Base-by-base conservation (phyloP, 2,888 invertebrate genomes). In the Metalampra italica region DNA sequence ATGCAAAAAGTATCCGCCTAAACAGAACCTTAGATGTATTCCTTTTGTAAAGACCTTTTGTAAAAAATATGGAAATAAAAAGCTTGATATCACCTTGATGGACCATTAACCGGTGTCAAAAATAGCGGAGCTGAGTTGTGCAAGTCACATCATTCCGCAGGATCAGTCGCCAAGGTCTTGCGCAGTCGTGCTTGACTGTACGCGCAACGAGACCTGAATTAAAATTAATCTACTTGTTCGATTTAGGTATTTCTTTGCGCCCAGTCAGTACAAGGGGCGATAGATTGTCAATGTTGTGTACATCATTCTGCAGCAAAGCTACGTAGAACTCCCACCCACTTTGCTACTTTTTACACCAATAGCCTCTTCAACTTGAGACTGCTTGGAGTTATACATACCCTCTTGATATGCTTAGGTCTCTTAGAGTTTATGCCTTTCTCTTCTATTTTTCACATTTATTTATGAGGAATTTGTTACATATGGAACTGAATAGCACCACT, bases 81-180 rank as follows among this genome's bases (percentile, higher is more conserved):
- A 50, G 49, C 46, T 49, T 45, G 45, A 46, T 52, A 43, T 54
- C 50, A 46, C 48, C 51, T 54, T 52, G 54, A 43, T 30, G 37
- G 37, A 29, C 48, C 9, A 44, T 39, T 38, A 46, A 47, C 69
- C 58, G 68, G 66, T 66, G 71, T 73, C 72, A 69, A 71, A 81
- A 81, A 79, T 79, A 81, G 77, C 77, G 72, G 72, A 68, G 73
- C 50, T 37, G 52, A 61, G 68, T 83, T 82, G 75, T 81, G 84
- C 85, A 84, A 84, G 84, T 84, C 87, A 86, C 83, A 87, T 82
- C 82, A 72, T 64, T 69, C 62, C 71, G 61, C 79, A 79, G 83
- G 86, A 85, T 73, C 78, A 67, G 66, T 63, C 65, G 60, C 57
- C 82, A 85, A 87, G 86, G 86, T 70, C 76, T 71, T 71, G 70